Evolutionary conservation across 2,888 invertebrate species (phyloP).

Genomic region (Tanaodytes sp.): DNA sequence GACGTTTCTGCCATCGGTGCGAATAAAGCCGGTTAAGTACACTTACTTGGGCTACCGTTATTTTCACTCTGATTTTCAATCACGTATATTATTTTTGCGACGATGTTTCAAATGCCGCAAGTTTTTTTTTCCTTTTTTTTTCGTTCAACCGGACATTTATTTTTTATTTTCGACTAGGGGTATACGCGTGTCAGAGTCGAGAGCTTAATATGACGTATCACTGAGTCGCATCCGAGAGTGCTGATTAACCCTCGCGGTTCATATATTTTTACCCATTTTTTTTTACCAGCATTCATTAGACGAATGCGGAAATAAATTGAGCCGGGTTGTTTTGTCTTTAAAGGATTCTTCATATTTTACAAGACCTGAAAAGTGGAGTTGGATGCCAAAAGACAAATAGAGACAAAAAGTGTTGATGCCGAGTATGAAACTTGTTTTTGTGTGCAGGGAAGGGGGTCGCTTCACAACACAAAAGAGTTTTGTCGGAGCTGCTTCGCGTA

Average conservation of each 20-base stretch:
- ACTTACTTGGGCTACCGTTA: conserved; percentile 3
- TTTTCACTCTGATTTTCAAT: too few relatives aligned
- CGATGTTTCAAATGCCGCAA: too few relatives aligned
- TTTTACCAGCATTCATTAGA: conserved; percentile 14
- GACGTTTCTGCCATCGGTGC: conserved; percentile 37
- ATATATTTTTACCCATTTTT: neutral
- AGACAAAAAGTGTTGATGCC: conserved; percentile 13
- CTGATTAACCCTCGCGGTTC: conserved; percentile 7
- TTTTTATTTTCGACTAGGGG: too few relatives aligned
- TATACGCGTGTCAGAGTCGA: too few relatives aligned
- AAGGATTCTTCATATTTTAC: conserved; percentile 18
- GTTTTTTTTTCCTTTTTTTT: too few relatives aligned
- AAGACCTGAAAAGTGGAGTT: conserved; percentile 9
- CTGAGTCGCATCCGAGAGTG: too few relatives aligned
- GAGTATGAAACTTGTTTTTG: conserved; percentile 16
- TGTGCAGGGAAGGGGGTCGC: conserved; percentile 5
- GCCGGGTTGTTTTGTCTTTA: conserved; percentile 12
- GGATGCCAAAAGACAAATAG: conserved; percentile 15
- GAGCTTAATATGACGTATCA: too few relatives aligned
- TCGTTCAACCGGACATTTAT: too few relatives aligned
- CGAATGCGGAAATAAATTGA: conserved; percentile 9
- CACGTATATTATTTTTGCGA: too few relatives aligned
- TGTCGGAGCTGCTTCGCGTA: conserved; percentile 1
- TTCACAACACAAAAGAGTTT: conserved; percentile 8
- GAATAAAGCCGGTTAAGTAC: too few relatives aligned